phyloP scores from a whole-genome alignment of 2,888 invertebrate genomes.

The Zygothrica quintamaculata region DNA sequence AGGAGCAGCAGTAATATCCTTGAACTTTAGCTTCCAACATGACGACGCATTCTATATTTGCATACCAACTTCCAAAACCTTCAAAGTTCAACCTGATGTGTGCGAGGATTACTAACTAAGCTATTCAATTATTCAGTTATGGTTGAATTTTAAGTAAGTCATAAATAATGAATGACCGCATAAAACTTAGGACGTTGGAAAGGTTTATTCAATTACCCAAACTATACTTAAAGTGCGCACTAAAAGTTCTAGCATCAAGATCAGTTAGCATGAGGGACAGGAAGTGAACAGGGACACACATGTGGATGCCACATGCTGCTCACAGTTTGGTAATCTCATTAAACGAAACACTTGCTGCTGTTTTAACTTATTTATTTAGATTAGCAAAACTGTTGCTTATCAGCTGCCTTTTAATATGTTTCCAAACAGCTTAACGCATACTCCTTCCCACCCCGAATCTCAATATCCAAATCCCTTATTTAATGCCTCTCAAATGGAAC shows the following conservation, averaged over 20 bases:
- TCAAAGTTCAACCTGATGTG: no score
- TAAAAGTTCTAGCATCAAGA: slow-evolving; percentile 12
- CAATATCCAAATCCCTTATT: slow-evolving; percentile 13
- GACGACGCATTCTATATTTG: slow-evolving; percentile 40
- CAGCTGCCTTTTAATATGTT: slow-evolving; percentile 43
- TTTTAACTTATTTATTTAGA: slow-evolving; percentile 1
- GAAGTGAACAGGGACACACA: slow-evolving; percentile 7
- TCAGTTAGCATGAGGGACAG: slow-evolving; percentile 10
- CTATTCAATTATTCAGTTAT: slow-evolving; percentile 11
- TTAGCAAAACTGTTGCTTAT: slow-evolving; percentile 46
- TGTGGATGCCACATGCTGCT: slow-evolving; percentile 18
- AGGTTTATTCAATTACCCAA: slow-evolving; percentile 49
- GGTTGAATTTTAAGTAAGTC: not conserved
- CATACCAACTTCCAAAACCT: slow-evolving; percentile 17
- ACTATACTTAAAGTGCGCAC: slow-evolving; percentile 37
- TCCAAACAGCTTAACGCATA: slow-evolving; percentile 40
- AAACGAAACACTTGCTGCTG: not conserved
- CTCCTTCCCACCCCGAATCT: slow-evolving; percentile 1
- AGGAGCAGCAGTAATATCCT: slow-evolving; percentile 36
- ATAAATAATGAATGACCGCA: slow-evolving; percentile 47
- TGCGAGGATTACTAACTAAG: slow-evolving; percentile 5
- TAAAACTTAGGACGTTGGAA: slow-evolving; percentile 7
- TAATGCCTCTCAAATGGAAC: slow-evolving; percentile 45
- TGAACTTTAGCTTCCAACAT: slow-evolving; percentile 57
- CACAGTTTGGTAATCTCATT: slow-evolving; percentile 26